Base-by-base conservation (phyloP, 2,797 vertebrate genomes). In the Gadopsis bispinosus region DNA sequence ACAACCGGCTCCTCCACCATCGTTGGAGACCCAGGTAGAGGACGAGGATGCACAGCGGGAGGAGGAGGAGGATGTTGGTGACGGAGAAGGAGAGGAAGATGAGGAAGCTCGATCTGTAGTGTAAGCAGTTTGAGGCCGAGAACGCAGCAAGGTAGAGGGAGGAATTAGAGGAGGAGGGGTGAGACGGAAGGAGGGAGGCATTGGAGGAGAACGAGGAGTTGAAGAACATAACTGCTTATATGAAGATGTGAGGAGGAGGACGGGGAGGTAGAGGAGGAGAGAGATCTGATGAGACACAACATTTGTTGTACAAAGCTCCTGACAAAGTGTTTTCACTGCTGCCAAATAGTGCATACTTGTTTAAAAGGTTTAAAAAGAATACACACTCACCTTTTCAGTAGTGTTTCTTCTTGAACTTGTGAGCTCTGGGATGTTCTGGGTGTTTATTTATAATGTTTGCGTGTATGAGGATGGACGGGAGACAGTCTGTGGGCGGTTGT, bases 141-240 rank as follows among this genome's bases (percentile, higher is more conserved):
- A 2, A 0, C 0, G 1, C 1, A 29, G 1, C 0, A 0, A 0
- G 1, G 48, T 0, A 0, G 16, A n/a, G 1, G 22, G 68, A 13
- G 16, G 31, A 41, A 3, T 56, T 51, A 4, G 47, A 16, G 37
- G 43, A 62, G 16, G 19, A 8, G 22, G 14, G 16, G 3, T 41
- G 43, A 11, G 19, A 39, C 14, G n/a, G 20, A 29, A 26, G 70
- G 3, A 33, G 20, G 55, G 74, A 83, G 41, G 45, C 8, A 10
- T 66, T 61, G 0, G 33, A 19, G 16, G 22, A 37, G 63, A 62
- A 65, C 0, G 65, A 73, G 50, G 63, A 31, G 56, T 82, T 84
- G 69, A 35, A 7, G 8, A 19, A 64, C 86, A 88, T 85, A 4
- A 4, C 79, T 79, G 62, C 1, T 53, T 7, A 3, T 20, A 1